Evolutionary conservation across 2,113 vertebrate genomes (phyloP).

Genomic region (Muntiacus muntjak): DNA sequence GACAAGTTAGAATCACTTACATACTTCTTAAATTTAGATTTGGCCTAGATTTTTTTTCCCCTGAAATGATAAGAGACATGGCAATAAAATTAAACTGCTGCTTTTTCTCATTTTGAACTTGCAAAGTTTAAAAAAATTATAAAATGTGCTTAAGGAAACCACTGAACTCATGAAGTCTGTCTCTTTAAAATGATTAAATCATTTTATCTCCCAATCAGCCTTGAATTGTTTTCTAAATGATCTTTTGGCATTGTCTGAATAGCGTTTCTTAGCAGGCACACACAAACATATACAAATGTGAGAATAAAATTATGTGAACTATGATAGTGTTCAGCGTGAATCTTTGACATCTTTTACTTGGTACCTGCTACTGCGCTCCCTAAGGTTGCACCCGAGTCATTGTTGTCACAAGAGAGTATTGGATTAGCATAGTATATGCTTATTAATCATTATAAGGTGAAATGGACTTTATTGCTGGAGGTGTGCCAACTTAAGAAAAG

Average conservation of each 20-base stretch:
- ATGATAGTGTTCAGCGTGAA: neutral
- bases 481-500: neutral
- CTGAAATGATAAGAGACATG: slow-evolving; percentile 29
- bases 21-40: slow-evolving; percentile 61
- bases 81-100: slow-evolving; percentile 33
- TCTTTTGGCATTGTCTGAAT: slow-evolving; percentile 29
- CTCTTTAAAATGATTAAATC: slow-evolving; percentile 36
- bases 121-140: neutral
- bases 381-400: neutral
- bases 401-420: neutral
- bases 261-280: neutral
- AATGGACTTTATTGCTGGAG: neutral
- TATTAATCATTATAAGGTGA: neutral
- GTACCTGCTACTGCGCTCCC: neutral
- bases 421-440: neutral
- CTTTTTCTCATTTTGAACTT: slow-evolving; percentile 50
- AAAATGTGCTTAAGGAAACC: slow-evolving; percentile 49
- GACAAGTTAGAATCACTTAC: slow-evolving; percentile 28
- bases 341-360: neutral
- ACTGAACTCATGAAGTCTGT: slow-evolving; percentile 40
- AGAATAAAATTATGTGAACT: neutral
- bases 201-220: neutral
- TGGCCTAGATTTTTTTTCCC: neutral
- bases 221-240: slow-evolving; percentile 41
- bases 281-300: neutral